phyloP scores from a whole-genome alignment of 2,888 invertebrate species.

The Orchesella flavescens region DNA sequence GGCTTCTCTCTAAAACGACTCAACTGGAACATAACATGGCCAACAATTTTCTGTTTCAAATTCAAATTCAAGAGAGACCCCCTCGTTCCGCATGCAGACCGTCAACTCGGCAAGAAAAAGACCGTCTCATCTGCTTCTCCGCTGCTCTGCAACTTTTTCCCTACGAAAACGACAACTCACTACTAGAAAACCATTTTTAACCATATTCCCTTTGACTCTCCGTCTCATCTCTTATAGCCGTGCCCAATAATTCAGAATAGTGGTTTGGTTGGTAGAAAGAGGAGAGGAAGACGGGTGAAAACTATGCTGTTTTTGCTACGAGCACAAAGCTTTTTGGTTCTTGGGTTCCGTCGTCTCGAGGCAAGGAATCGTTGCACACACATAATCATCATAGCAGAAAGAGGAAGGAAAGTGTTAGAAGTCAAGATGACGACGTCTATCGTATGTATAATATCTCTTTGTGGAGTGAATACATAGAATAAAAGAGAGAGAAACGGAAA shows the following conservation, averaged over 20 bases:
- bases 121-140: conserved; percentile 37
- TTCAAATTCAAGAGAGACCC: conserved; percentile 35
- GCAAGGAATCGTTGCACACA: background rate
- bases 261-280: too few species aligned
- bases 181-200: too few species aligned
- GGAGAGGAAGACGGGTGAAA: too few species aligned
- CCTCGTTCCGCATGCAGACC: conserved; percentile 60
- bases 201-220: background rate
- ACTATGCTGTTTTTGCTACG: background rate
- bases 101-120: conserved; percentile 44
- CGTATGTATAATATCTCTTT: too few species aligned
- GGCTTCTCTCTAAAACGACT: conserved; percentile 24
- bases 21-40: conserved; percentile 46
- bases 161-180: too few species aligned
- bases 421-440: background rate
- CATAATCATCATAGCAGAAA: conserved; percentile 3
- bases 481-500: conserved; percentile 30
- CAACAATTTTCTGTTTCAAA: conserved; percentile 47
- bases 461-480: too few species aligned
- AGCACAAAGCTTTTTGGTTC: background rate
- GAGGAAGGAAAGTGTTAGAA: background rate
- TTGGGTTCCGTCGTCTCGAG: background rate
- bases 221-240: background rate
- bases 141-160: background rate
- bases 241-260: too few species aligned